Evolutionary conservation across 2,797 vertebrate species (phyloP), one percentile per base, ranked within the genome.

Genomic region (Tangara arthus): DNA sequence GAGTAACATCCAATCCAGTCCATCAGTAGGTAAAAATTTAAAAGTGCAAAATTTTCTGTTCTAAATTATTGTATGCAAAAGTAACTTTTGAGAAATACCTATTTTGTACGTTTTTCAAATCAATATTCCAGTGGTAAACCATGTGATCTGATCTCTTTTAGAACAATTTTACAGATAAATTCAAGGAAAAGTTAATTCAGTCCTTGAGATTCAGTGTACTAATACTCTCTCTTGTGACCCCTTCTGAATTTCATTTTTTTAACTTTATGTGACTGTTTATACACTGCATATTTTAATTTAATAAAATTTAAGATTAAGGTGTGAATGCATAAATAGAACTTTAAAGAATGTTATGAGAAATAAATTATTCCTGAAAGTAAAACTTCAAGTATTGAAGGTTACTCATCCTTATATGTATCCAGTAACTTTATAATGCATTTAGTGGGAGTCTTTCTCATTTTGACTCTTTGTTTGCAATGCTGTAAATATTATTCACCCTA

Each of bases 401-500:
- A 1, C 17, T 86, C 0, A 0, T 50, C 52, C 12, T 85, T 73
- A 15, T 37, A 6, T 17, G 2, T 39, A 16, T 27, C 6, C 46
- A 50, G 41, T 5, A 68, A 11, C 16, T 8, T 26, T n/a, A 1
- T 52, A 9, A 8, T 27, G 17, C 42, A 1, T 35, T 69, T 26
- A 24, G 35, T 47, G 24, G 4, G 41, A 75, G 3, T 19, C 17
- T 94, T 63, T 75, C 46, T 21, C 7, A 2, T n/a, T 85, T 64
- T 65, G 5, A 26, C 11, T 59, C 52, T 53, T 35, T 77, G 15
- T 85, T 81, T 57, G 12, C 46, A 85, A 6, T 7, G 4, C 23
- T 78, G 22, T 66, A 80, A 96, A 80, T 32, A 14, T 27, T 68
- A 37, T 12, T 88, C 18, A 26, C 97, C 95, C 98, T 96, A 95